phyloP scores from a whole-genome alignment of 2,888 invertebrate species.

The Cataglyphis rosenhaueri region DNA sequence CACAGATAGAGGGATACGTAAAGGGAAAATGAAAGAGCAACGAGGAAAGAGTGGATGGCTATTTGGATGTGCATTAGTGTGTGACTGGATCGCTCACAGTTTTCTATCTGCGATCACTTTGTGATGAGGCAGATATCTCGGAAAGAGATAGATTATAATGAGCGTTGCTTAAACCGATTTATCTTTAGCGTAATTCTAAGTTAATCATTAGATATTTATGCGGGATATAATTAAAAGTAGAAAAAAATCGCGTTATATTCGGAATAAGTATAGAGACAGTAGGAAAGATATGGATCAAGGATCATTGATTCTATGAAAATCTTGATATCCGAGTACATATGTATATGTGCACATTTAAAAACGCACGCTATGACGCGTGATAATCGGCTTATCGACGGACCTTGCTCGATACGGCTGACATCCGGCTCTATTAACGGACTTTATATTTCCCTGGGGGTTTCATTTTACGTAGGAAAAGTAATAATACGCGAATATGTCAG shows the following conservation, averaged over 20 bases:
- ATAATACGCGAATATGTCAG: conserved; percentile 37
- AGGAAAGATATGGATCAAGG: neutral
- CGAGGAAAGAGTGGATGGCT: neutral
- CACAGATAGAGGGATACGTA: neutral
- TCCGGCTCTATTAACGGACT: conserved; percentile 13
- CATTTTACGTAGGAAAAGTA: conserved; percentile 21
- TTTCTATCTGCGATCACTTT: neutral
- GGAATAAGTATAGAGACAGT: neutral
- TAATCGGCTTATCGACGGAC: conserved; percentile 40
- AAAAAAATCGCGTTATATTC: neutral
- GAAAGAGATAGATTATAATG: neutral
- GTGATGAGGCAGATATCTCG: neutral
- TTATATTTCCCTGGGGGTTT: neutral
- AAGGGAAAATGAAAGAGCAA: conserved; percentile 6
- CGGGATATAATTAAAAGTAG: neutral
- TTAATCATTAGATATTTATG: neutral
- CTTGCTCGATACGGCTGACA: neutral
- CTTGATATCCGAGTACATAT: neutral
- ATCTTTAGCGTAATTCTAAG: neutral
- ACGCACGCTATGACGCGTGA: conserved; percentile 2
- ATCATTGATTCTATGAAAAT: neutral
- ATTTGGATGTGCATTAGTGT: neutral
- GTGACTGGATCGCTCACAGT: neutral
- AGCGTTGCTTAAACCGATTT: neutral
- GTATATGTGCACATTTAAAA: neutral